Evolutionary conservation across 1,140 invertebrate species (phyloP).

Genomic region (Eriosoma lanigerum): DNA sequence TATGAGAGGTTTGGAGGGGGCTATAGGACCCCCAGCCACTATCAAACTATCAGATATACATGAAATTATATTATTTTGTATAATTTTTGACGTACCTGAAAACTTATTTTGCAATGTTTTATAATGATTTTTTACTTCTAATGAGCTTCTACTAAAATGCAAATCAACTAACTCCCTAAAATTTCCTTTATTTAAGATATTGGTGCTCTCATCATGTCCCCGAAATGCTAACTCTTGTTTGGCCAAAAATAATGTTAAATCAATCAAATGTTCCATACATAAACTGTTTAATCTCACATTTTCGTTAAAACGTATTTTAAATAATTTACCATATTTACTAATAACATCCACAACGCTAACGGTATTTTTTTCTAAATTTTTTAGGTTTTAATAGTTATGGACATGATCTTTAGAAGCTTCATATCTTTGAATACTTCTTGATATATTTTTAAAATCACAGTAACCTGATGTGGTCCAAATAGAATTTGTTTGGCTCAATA

Average conservation of each 20-base stretch:
- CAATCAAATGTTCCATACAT: not conserved
- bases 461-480: not conserved
- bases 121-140: not conserved
- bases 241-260: not conserved
- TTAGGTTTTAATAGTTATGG: not conserved
- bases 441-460: not conserved
- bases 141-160: not conserved
- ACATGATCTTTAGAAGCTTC: not conserved
- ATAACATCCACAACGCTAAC: not conserved
- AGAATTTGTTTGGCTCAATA: conserved; percentile 10
- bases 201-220: not conserved
- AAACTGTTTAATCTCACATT: not conserved
- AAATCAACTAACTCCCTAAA: not conserved
- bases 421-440: not conserved
- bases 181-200: conserved; percentile 23
- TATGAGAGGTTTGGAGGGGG: too few relatives aligned
- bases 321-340: not conserved
- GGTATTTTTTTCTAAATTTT: conserved; percentile 7
- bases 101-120: not conserved
- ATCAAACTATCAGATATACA: conserved; percentile 25
- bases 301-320: not conserved
- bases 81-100: conserved; percentile 26
- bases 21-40: too few relatives aligned
- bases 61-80: conserved; percentile 21
- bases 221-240: conserved; percentile 36